These are phyloP conservation scores for Phymatocera aterrima DNA, from an alignment of 2,888 invertebrate species.

Conservation along the genomic window DNA sequence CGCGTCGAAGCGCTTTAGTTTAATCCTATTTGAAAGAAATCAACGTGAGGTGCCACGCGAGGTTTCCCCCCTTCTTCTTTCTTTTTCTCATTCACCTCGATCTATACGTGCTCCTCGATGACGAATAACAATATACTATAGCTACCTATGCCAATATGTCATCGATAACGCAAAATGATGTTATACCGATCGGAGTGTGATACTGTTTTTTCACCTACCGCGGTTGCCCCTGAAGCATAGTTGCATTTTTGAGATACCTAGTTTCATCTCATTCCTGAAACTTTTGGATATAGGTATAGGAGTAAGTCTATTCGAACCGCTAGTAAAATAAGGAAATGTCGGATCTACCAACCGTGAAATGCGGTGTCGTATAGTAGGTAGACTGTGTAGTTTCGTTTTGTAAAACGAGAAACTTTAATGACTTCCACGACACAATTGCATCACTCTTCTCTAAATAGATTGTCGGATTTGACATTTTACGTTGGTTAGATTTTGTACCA, in stretches of 20 bases:
- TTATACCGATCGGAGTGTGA: no score
- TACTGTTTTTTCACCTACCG: no score
- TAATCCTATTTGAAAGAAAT: constrained; percentile 37
- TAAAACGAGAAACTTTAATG: constrained; percentile 24
- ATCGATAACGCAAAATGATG: no score
- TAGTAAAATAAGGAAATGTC: constrained; percentile 22
- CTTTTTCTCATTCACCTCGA: background rate
- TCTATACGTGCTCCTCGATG: no score
- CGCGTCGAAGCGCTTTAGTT: constrained; percentile 14
- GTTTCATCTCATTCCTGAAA: no score
- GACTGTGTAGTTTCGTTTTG: constrained; percentile 6
- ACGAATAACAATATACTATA: no score
- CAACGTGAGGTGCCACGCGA: constrained; percentile 9
- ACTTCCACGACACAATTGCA: constrained; percentile 25
- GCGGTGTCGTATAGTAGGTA: no score
- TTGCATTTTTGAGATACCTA: no score
- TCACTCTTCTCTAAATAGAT: constrained; percentile 27
- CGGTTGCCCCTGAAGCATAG: no score
- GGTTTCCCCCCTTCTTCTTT: constrained; percentile 21
- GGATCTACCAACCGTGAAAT: constrained; percentile 11
- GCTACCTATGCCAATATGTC: no score
- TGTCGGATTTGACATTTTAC: background rate
- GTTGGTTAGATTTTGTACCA: background rate
- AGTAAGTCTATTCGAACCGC: background rate
- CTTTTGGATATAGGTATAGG: no score